phyloP scores from a whole-genome alignment of 23 tunicate genomes.

The Trididemnum clinides region DNA sequence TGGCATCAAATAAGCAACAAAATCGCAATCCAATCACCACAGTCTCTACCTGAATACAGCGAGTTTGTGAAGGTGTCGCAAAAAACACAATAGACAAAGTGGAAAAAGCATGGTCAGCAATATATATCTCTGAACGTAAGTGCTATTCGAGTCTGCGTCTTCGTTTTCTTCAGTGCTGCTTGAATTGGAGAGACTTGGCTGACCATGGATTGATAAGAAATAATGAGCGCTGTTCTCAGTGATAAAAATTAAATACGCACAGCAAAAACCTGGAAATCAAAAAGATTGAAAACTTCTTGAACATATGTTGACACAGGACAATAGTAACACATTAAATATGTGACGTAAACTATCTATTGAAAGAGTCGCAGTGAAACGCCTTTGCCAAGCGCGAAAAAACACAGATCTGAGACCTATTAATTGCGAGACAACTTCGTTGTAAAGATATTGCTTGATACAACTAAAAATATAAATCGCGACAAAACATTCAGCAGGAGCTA shows the following conservation, averaged over 20 bases:
- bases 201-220: not conserved
- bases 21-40: not conserved
- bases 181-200: not conserved
- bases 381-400: too few relatives aligned
- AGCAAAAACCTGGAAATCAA: conserved; percentile 86
- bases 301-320: too few relatives aligned
- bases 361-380: too few relatives aligned
- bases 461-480: too few relatives aligned
- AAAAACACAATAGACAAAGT: conserved; percentile 78
- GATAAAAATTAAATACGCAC: conserved; percentile 97
- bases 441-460: too few relatives aligned
- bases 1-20: not conserved
- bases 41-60: conserved; percentile 77
- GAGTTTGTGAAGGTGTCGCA: conserved; percentile 87
- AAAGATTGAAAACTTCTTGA: too few relatives aligned
- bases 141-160: not conserved
- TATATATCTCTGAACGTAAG: conserved; percentile 38
- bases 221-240: conserved; percentile 89
- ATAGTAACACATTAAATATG: too few relatives aligned
- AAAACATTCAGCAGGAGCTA: too few relatives aligned
- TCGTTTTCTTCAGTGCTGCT: not conserved
- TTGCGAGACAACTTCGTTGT: too few relatives aligned
- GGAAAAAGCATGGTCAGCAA: conserved; percentile 66
- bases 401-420: too few relatives aligned
- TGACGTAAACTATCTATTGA: too few relatives aligned